Evolutionary conservation across 2,113 vertebrate species (phyloP).

Genomic region (Pelodiscus sinensis): DNA sequence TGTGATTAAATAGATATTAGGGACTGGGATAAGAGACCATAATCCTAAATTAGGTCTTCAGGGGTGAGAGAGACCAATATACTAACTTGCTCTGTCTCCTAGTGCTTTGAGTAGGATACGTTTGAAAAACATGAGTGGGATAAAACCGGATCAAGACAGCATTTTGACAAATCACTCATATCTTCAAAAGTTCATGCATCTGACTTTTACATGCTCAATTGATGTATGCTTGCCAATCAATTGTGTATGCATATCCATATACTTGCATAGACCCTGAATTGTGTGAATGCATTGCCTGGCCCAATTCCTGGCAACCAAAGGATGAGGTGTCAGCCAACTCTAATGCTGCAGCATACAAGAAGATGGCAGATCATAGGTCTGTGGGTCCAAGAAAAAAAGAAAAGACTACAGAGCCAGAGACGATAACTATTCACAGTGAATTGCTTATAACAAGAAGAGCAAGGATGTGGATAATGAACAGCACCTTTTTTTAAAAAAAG

Average conservation of each 20-base stretch:
- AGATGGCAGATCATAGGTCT: slow-evolving; percentile 27
- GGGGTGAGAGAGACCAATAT: slow-evolving; percentile 8
- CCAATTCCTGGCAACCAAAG: slow-evolving; percentile 32
- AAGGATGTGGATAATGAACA: background rate
- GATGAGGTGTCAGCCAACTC: background rate
- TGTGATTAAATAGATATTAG: background rate
- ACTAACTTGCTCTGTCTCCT: background rate
- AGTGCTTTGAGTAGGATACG: background rate
- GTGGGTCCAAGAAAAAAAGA: slow-evolving; percentile 58
- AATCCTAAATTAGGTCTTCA: slow-evolving; percentile 20
- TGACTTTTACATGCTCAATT: background rate
- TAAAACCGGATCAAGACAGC: slow-evolving; percentile 17
- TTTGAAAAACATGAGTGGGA: slow-evolving; percentile 17
- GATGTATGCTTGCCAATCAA: background rate
- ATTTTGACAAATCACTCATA: slow-evolving; percentile 26
- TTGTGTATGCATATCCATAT: background rate
- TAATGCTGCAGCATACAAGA: slow-evolving; percentile 34
- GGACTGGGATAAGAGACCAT: slow-evolving; percentile 9
- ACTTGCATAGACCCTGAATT: background rate
- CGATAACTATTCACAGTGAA: slow-evolving; percentile 24
- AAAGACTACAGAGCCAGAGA: slow-evolving; percentile 4
- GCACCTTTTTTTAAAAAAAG: background rate
- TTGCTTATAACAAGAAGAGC: slow-evolving; percentile 46
- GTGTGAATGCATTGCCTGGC: background rate
- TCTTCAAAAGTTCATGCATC: slow-evolving; percentile 16